Base-by-base conservation (phyloP, 2,888 invertebrate genomes). In the Zygaena filipendulae region DNA sequence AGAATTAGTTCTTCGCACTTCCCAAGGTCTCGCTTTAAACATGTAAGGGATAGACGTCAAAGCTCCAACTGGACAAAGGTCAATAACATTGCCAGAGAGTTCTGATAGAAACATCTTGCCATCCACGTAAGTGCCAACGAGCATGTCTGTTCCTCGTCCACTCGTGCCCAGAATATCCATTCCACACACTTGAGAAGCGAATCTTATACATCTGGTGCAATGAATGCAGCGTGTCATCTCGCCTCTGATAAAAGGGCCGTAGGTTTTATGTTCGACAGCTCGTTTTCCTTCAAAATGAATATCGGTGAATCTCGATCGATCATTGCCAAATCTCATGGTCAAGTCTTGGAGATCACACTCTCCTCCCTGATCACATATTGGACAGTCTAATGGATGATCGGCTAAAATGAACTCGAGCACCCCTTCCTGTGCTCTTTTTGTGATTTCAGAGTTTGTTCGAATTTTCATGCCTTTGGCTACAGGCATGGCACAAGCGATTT, bases 181-280 rank as follows among this genome's bases (percentile, higher is more conserved):
- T 5, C 98, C 99, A 38, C 97, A 97, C 2, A 99, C 87, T 82
- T 99, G 98, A 8, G 96, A 95, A 2, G 95, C 97, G 70, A 99
- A 99, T 49, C 97, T 84, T 49, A 98, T 93, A 59, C 97, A 98
- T 20, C 99, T 85, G 0, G 99, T 99, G 59, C 99, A 99, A 58
- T 98, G 99, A 54, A 99, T 99, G 62, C 99, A 99, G 26, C 99
- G 86, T 0, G 96, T 99, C 99, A 99, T 99, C 25, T 95, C 90
- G 0, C 97, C 95, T 61, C 97, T 95, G 7, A 99, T 90, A 27
- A 99, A 77, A 1, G 99, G 98, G 0, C 99, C 98, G 40, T 99
- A 87, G 59, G 95, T 89, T 70, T 98, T 98, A 62, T 96, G 95
- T 68, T 98, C 98, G 0, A 97, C 95, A 25, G 98, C 97, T 44